Evolutionary conservation across 2,797 vertebrate species (phyloP), one percentile per base, ranked within the genome.

Genomic region (Gadopsis marmoratus): DNA sequence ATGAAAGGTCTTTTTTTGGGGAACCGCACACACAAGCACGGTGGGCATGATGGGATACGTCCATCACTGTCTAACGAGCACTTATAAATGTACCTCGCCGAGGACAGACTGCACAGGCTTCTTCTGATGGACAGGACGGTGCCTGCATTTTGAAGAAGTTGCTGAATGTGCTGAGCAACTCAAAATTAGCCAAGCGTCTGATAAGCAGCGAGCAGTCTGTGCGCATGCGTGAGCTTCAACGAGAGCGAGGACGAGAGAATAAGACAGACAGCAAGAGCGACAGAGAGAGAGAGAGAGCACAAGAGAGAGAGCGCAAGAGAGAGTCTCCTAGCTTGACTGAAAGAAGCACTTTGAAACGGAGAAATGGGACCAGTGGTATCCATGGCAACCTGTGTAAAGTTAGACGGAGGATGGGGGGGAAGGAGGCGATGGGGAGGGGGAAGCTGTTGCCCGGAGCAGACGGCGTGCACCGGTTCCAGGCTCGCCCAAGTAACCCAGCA

Each of bases 371-470:
- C 87, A 19, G 43, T 65, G 82, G 89, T 93, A 73, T 88, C 92
- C 89, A 94, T 94, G 77, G 89, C 76, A 92, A 94, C 93, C 62
- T 74, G 74, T 70, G 66, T 60, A 86, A 86, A 89, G 85, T 83
- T 84, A 84, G 76, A 84, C n/a, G 5, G 67, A 79, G 70, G 66
- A 79, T 23, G 63, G 33, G 47, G 64, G 55, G 54, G 23, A 1
- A 8, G 33, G 59, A 37, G 71, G 7, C 1, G 13, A 63, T 2
- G 54, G 31, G 55, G 29, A 33, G 66, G 62, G 62, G 26, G 51
- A 29, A 6, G 74, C 23, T 65, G 79, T 69, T 1, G 84, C 87
- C 80, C 41, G 6, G 37, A 85, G 90, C 61, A 29, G 68, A 86
- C 81, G 88, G 89, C 82, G 84, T 79, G 74, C 79, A 56, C 58